A percentile compares a stretch with the other conserved stretches of the same genome.
phyloP scores from a whole-genome alignment of 2,888 invertebrate species.

The Himalopsyche japonica region DNA sequence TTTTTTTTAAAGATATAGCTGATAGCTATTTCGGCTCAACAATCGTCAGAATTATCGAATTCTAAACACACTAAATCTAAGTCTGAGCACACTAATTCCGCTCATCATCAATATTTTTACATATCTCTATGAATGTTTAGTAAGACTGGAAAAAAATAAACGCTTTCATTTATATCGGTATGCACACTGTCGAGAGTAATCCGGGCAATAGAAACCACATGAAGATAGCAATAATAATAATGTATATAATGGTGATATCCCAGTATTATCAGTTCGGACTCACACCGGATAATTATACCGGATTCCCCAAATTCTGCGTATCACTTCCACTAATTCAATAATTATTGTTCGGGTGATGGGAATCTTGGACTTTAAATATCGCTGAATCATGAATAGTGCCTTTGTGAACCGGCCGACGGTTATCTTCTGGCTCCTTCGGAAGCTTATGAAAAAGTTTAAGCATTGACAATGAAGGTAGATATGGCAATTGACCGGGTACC shows the following conservation, averaged over 20 bases:
- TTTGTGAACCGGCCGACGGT: conserved; percentile 23
- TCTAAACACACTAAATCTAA: no score
- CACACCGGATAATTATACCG: conserved; percentile 22
- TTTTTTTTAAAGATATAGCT: no score
- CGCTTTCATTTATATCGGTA: background rate
- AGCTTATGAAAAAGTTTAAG: background rate
- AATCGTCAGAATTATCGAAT: no score
- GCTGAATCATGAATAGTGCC: conserved; percentile 28
- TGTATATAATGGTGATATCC: background rate
- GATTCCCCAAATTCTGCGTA: conserved; percentile 39
- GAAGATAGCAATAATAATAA: background rate
- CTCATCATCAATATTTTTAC: no score
- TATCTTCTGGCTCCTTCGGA: background rate
- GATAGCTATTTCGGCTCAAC: no score
- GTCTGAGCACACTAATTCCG: no score
- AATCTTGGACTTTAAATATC: conserved; percentile 36
- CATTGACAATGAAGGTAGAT: conserved; percentile 26
- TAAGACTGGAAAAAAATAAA: no score
- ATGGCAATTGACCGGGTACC: background rate
- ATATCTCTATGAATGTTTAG: no score
- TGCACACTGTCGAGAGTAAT: background rate
- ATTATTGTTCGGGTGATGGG: conserved; percentile 32
- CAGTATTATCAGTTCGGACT: background rate
- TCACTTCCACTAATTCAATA: conserved; percentile 40
- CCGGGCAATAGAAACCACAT: background rate